These are phyloP conservation scores for Artemisiospiza belli DNA, from an alignment of 2,113 vertebrate genomes.

Conservation along the genomic window DNA sequence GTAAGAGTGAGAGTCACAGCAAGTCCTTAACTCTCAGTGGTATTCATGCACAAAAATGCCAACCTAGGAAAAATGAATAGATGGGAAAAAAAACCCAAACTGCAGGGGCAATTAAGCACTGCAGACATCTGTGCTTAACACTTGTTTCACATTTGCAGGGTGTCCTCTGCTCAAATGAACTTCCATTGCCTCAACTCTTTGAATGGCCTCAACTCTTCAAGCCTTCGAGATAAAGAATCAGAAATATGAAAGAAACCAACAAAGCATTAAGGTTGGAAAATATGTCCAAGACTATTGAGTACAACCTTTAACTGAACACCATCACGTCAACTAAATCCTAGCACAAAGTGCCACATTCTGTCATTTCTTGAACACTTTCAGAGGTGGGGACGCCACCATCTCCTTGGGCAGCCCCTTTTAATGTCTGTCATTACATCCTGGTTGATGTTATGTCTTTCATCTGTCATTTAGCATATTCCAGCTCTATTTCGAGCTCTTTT, in stretches of 20 bases:
- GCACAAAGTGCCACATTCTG: not conserved
- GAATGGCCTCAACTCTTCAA: not conserved
- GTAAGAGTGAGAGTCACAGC: conserved; percentile 57
- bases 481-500: not conserved
- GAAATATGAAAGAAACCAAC: not conserved
- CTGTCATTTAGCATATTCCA: not conserved
- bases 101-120: conserved; percentile 23
- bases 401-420: not conserved
- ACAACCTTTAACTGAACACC: not conserved
- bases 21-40: conserved; percentile 70
- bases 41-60: conserved; percentile 67
- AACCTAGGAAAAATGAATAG: conserved; percentile 65
- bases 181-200: not conserved
- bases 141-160: not conserved
- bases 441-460: not conserved
- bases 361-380: not conserved
- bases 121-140: not conserved
- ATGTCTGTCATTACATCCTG: not conserved
- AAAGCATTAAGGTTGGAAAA: not conserved
- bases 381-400: not conserved
- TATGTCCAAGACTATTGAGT: accelerated
- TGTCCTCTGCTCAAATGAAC: not conserved
- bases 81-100: not conserved
- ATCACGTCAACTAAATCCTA: not conserved
- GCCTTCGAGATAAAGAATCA: not conserved